These are phyloP conservation scores for Eupsilia transversa DNA, from an alignment of 2,888 invertebrate genomes.

Conservation along the genomic window DNA sequence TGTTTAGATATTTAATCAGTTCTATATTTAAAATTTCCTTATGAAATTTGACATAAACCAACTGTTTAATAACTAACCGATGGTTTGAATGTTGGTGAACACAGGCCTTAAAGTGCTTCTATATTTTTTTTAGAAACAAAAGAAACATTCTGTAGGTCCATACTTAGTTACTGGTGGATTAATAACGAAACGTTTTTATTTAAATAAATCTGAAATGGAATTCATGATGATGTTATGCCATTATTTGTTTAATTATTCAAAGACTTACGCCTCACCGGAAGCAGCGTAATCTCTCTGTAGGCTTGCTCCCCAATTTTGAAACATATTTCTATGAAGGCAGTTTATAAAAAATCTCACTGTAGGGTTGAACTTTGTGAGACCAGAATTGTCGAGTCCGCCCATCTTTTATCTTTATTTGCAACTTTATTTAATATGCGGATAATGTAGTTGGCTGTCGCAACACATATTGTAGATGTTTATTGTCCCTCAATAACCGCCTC, in stretches of 20 bases:
- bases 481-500: too few species aligned
- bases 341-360: not conserved
- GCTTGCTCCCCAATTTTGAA: not conserved
- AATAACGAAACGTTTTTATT: not conserved
- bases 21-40: too few species aligned
- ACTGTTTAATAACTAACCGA: too few species aligned
- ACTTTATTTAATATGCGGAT: too few species aligned
- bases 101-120: too few species aligned
- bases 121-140: not conserved
- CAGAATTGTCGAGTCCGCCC: not conserved
- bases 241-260: conserved; percentile 54
- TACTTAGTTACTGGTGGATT: not conserved
- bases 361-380: not conserved
- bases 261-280: conserved; percentile 38
- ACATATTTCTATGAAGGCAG: not conserved
- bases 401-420: too few species aligned
- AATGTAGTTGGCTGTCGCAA: too few species aligned
- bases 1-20: too few species aligned
- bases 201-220: conserved; percentile 22
- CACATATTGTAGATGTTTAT: too few species aligned
- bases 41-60: too few species aligned
- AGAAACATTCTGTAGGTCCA: not conserved
- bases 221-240: conserved; percentile 42
- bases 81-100: too few species aligned
- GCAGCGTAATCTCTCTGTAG: conserved; percentile 13